These are phyloP conservation scores for Steinernema hermaphroditum DNA, from an alignment of 2,888 invertebrate species.

Conservation along the genomic window DNA sequence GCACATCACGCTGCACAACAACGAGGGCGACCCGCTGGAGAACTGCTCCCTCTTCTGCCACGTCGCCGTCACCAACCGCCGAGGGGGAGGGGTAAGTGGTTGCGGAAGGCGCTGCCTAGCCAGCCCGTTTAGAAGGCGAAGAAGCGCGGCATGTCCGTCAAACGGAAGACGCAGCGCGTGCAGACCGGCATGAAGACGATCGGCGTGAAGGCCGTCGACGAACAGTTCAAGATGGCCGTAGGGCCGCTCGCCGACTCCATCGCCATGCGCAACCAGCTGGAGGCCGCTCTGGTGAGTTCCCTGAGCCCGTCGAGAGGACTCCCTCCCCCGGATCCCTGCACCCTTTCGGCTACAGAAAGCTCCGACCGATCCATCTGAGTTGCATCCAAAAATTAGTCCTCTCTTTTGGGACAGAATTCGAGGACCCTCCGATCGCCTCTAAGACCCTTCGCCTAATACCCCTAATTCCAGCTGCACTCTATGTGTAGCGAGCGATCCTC, in stretches of 20 bases:
- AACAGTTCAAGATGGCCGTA: constrained; percentile 70
- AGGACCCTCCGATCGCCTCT: too few species aligned
- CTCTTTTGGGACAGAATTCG: too few species aligned
- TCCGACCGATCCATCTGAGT: too few species aligned
- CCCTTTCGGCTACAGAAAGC: too few species aligned
- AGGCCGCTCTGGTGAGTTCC: constrained; percentile 68
- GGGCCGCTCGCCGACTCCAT: constrained; percentile 63
- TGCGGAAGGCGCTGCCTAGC: neutral
- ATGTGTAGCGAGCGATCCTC: too few species aligned
- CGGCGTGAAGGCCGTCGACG: constrained; percentile 71
- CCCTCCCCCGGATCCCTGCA: too few species aligned
- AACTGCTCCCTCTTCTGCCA: constrained; percentile 72
- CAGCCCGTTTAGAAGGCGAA: constrained; percentile 67
- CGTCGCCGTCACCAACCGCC: constrained; percentile 71
- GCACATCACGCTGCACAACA: constrained; percentile 71
- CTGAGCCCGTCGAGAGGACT: too few species aligned
- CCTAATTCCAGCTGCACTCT: too few species aligned
- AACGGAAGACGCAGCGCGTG: constrained; percentile 68
- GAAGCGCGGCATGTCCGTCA: constrained; percentile 68
- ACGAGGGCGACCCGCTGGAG: constrained; percentile 70
- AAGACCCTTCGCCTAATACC: too few species aligned
- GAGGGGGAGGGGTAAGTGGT: constrained; percentile 70
- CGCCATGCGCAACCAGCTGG: constrained; percentile 69
- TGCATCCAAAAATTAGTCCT: too few species aligned
- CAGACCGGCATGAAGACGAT: constrained; percentile 69